Evolutionary conservation across 2,888 invertebrate species (phyloP).

Genomic region (Ophraella communa): DNA sequence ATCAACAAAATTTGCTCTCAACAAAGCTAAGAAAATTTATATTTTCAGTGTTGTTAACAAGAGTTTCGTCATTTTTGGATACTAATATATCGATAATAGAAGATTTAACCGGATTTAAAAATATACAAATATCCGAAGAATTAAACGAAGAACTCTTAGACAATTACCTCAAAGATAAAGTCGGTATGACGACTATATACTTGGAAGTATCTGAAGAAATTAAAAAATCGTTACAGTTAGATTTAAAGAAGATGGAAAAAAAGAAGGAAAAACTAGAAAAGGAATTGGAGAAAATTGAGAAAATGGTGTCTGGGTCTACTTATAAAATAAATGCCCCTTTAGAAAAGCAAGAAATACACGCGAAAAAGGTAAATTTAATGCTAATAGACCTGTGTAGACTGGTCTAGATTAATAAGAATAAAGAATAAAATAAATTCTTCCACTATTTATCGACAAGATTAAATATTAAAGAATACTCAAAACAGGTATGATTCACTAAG

Average conservation of each 20-base stretch:
- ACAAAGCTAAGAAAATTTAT: neutral
- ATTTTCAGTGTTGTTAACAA: slow-evolving; percentile 29
- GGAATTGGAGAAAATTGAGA: slow-evolving; percentile 54
- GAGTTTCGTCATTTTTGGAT: slow-evolving; percentile 4
- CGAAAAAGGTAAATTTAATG: slow-evolving; percentile 55
- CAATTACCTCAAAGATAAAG: slow-evolving; percentile 45
- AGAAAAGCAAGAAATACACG: slow-evolving; percentile 49
- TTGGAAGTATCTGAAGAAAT: slow-evolving; percentile 52
- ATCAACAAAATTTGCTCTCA: no score
- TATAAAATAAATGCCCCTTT: slow-evolving; percentile 50
- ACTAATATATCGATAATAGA: slow-evolving; percentile 41
- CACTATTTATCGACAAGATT: no score
- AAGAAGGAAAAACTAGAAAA: slow-evolving; percentile 53
- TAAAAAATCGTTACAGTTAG: slow-evolving; percentile 45
- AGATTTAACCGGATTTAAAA: slow-evolving; percentile 48
- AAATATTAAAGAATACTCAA: no score
- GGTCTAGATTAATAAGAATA: no score
- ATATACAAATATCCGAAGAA: slow-evolving; percentile 32
- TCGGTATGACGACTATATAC: slow-evolving; percentile 47
- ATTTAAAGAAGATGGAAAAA: slow-evolving; percentile 49
- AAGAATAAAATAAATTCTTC: no score
- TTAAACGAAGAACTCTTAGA: slow-evolving; percentile 4
- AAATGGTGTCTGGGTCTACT: slow-evolving; percentile 47
- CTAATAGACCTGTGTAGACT: no score
- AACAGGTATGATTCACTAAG: no score